Evolutionary conservation across 2,113 vertebrate genomes (phyloP), one percentile per base, ranked within the genome.

Genomic region (Daubentonia madagascariensis): DNA sequence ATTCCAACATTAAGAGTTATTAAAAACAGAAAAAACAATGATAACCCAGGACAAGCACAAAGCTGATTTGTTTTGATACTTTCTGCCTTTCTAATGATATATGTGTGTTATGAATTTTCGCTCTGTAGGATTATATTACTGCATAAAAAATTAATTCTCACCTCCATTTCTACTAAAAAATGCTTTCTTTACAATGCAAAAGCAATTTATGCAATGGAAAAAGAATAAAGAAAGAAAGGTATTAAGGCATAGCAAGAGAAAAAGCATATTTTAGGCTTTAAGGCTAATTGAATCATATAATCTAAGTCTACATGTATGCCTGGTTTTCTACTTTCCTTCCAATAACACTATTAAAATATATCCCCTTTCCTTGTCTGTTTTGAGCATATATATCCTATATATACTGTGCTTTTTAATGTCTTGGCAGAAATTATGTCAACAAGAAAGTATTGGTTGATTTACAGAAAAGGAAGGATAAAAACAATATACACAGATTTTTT

Each of bases 351-450:
- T 25, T 48, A 65, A 88, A 70, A 10, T 22, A 73, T 59, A 18
- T 61, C 16, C 17, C 6, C 50, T 70, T 94, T 45, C 28, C 59
- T 52, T 80, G 32, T 25, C 54, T 75, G 9, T 85, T 63, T 52
- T 72, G 23, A 70, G 23, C 11, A 50, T 85, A 54, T 40, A 68
- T 57, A 28, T 63, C 86, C 50, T 20, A 81, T 61, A 68, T 76
- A 80, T 9, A 89, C 12, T 3, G 30, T 45, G 80, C 32, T 80
- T 91, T 61, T 80, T 87, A 87, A 45, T 59, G 28, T 84, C 73
- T 79, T 80, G 54, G 25, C 61, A 96, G 80, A 93, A 93, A 78
- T 83, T 91, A 90, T 73, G 43, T 80, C 92, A 95, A 88, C 5
- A 88, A 87, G 70, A 95, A 84, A 93, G 17, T 63, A 84, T 12